Conservation (phyloP, 2,113 vertebrate species). For the Cettia cetti region DNA sequence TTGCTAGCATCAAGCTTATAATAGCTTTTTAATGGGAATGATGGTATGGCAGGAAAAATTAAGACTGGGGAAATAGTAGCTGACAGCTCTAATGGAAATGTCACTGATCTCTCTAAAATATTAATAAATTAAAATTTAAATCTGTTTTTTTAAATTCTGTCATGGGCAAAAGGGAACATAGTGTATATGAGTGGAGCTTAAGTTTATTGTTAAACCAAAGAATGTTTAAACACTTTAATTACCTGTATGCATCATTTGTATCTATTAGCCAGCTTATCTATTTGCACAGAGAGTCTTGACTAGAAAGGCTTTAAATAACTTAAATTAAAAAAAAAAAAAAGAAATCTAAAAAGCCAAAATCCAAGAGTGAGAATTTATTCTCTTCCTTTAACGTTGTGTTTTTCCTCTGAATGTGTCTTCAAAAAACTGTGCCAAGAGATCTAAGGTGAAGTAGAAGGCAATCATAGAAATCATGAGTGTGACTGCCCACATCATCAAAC, state of each 20-base stretch:
- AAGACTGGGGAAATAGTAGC: background rate
- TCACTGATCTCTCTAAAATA: background rate
- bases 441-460: background rate
- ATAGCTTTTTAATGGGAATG: background rate
- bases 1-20: background rate
- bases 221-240: background rate
- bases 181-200: background rate
- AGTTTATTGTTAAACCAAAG: background rate
- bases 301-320: background rate
- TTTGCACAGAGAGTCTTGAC: background rate
- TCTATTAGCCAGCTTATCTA: background rate
- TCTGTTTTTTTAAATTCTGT: background rate
- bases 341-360: background rate
- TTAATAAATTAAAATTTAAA: background rate
- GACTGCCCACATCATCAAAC: rapidly evolving
- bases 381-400: background rate
- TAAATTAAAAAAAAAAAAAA: background rate
- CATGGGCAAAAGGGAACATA: background rate
- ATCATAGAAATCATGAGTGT: background rate
- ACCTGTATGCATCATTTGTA: background rate
- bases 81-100: background rate
- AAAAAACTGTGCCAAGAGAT: background rate
- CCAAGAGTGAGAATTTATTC: background rate
- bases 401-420: background rate
- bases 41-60: background rate